phyloP scores from a whole-genome alignment of 53 echinoderm and acorn worm species.

The Stichopus horrens region DNA sequence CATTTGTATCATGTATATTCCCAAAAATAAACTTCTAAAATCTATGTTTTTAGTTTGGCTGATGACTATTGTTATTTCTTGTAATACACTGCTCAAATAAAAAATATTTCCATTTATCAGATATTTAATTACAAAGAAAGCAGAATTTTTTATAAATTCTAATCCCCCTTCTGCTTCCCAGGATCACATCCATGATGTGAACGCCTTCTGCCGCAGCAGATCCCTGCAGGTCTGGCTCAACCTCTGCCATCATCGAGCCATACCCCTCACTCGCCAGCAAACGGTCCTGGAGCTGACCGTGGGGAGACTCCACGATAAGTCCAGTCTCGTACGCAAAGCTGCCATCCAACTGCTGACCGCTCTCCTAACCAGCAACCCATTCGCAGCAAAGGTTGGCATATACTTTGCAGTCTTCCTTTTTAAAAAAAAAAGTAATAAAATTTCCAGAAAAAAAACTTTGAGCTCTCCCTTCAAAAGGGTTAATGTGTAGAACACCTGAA shows the following conservation, averaged over 20 bases:
- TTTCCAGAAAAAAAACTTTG: too few relatives aligned
- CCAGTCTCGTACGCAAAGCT: slow-evolving; percentile 82
- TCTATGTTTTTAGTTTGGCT: too few relatives aligned
- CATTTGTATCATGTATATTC: too few relatives aligned
- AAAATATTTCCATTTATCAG: too few relatives aligned
- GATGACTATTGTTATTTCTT: too few relatives aligned
- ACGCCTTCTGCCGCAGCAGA: slow-evolving; percentile 85
- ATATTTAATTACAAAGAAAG: too few relatives aligned
- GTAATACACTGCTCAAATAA: too few relatives aligned
- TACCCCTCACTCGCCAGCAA: slow-evolving; percentile 84
- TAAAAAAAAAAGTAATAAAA: background rate
- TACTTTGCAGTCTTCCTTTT: background rate
- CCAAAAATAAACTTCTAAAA: too few relatives aligned
- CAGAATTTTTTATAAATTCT: background rate
- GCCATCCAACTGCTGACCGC: slow-evolving; percentile 88
- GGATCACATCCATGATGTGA: slow-evolving; percentile 98
- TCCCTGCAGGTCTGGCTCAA: slow-evolving; percentile 85
- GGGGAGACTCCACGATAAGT: slow-evolving; percentile 89
- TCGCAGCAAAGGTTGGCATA: slow-evolving; percentile 86
- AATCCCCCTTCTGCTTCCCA: background rate
- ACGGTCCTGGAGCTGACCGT: slow-evolving; percentile 73
- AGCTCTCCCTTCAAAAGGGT: too few relatives aligned
- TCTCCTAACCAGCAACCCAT: slow-evolving; percentile 88
- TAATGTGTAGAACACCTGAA: too few relatives aligned
- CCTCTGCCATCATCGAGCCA: slow-evolving; percentile 79